Conservation (phyloP, 2,113 vertebrate species). For the Paracanthobrama guichenoti region DNA sequence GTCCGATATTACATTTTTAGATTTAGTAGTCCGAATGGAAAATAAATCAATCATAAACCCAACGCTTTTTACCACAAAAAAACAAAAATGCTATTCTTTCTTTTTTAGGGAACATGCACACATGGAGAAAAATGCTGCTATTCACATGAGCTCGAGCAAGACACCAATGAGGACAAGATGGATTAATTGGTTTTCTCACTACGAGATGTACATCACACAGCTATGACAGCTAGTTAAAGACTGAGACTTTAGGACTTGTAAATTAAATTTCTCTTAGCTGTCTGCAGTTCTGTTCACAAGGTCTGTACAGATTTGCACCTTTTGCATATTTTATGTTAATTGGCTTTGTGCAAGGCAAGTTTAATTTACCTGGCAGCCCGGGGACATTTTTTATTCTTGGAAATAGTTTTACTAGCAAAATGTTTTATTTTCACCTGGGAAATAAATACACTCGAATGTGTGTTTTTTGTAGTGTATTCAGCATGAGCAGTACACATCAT, state of each 20-base stretch:
- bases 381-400: not conserved
- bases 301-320: not conserved
- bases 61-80: not conserved
- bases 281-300: not conserved
- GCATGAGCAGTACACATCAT: not conserved
- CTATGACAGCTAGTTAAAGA: not conserved
- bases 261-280: not conserved
- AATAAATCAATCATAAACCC: not conserved
- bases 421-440: conserved; percentile 38
- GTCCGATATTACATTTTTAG: too few relatives aligned
- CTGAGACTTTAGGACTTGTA: not conserved
- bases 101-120: conserved; percentile 77
- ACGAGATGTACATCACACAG: not conserved
- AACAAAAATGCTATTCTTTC: not conserved
- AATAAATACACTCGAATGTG: conserved; percentile 22
- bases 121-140: conserved; percentile 80
- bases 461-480: not conserved
- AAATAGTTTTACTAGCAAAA: not conserved
- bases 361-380: not conserved
- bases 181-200: not conserved
- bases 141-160: conserved; percentile 69
- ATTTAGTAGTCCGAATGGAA: too few relatives aligned
- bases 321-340: not conserved
- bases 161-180: not conserved
- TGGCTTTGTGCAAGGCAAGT: not conserved